Base-by-base conservation (phyloP, 1,140 invertebrate genomes). In the Gonioctena quinquepunctata region DNA sequence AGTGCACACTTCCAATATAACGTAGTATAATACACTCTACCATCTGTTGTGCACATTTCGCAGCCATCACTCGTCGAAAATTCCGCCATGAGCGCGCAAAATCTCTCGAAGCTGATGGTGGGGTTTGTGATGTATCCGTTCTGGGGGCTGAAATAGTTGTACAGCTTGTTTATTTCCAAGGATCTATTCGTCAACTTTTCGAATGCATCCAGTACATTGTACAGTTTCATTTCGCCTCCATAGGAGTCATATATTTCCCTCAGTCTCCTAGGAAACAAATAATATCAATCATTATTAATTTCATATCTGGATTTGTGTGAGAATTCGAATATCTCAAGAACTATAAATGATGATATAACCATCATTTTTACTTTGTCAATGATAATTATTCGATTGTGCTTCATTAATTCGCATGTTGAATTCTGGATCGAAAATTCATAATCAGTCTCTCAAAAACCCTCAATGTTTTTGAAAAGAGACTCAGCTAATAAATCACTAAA, bases 31-130 rank as follows among this genome's bases (percentile, higher is more conserved):
- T 33, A 72, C 54, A 77, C 67, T 75, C 75, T 80, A 82, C 79
- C 79, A 72, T 83, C 77, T 71, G 71, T 66, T 16, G 74, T 74
- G 61, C 73, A 74, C 52, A 72, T 76, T 33, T 77, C 76, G 60
- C 79, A 78, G 33, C 75, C 73, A 48, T 77, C 77, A 84, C 26
- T n/a, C 13, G 84, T 83, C 42, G 84, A 86, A 33, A 88, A 80
- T 73, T 88, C 87, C 2, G 87, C 87, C 70, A 88, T 84, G 21
- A 87, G 80, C 0, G 85, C 84, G 73, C 87, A 88, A 77, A 88
- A 88, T 3, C 84, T 83, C 74, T 88, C 87, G 79, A 88, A 88
- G 48, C 69, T 77, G 65, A 83, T 77, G 21, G 66, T 66, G 23
- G 68, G 56, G 16, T 66, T 72, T 21, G 42, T 68, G 13, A 22